A percentile compares a stretch with the other conserved stretches of the same genome.
These are phyloP conservation scores for Festucalex cinctus DNA, from an alignment of 2,113 vertebrate genomes.

Conservation along the genomic window DNA sequence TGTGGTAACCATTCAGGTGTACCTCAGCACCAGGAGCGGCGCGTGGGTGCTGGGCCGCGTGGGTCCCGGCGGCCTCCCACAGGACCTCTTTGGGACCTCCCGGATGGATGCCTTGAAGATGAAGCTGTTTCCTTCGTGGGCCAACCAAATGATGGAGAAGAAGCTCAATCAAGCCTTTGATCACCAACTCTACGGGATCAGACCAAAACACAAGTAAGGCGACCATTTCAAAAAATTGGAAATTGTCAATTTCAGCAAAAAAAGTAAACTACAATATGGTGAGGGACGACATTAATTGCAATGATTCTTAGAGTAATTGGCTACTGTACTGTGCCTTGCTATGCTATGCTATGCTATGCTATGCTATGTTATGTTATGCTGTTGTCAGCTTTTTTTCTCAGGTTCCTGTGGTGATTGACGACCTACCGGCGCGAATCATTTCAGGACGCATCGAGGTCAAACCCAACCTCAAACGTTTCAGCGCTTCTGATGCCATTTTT, in stretches of 20 bases:
- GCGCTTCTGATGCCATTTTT: constrained; percentile 75
- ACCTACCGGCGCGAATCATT: constrained; percentile 82
- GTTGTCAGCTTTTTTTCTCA: constrained; percentile 65
- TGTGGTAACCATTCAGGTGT: constrained; percentile 71
- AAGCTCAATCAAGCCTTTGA: constrained; percentile 69
- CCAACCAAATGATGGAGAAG: constrained; percentile 50
- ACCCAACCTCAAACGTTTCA: constrained; percentile 77
- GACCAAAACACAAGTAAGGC: constrained; percentile 74
- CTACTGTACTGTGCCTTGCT: too few relatives aligned
- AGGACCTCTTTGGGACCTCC: constrained; percentile 12
- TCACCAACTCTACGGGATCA: constrained; percentile 78
- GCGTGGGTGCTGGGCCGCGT: constrained; percentile 80
- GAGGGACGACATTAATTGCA: too few relatives aligned
- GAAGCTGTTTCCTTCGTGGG: constrained; percentile 59
- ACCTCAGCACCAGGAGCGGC: constrained; percentile 84
- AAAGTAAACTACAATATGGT: too few relatives aligned
- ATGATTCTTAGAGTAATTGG: background rate
- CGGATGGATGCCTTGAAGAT: constrained; percentile 61
- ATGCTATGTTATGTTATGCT: background rate
- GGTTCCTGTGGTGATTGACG: constrained; percentile 75
- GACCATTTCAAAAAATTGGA: background rate
- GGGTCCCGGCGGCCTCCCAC: constrained; percentile 69
- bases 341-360: too few relatives aligned
- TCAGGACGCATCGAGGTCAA: constrained; percentile 79
- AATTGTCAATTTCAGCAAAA: background rate